A percentile compares a stretch with the other conserved stretches of the same genome.
These are phyloP conservation scores for Brachionus manjavacas DNA, from an alignment of 1,140 invertebrate species.

Conservation along the genomic window DNA sequence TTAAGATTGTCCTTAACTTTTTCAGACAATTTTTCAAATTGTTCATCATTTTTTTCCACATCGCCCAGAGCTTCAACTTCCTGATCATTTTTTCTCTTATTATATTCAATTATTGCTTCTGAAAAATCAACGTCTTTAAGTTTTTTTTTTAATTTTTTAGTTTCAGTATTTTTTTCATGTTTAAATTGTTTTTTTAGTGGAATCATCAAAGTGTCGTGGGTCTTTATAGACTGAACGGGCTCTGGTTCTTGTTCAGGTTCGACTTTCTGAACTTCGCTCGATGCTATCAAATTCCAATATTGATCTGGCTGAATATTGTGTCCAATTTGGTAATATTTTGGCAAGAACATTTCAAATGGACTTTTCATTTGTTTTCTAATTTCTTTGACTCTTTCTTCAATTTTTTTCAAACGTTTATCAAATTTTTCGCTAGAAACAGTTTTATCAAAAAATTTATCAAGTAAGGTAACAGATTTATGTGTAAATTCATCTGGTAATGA, in stretches of 20 bases:
- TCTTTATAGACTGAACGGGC: neutral
- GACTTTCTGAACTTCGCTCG: neutral
- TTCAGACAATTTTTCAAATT: constrained; percentile 2
- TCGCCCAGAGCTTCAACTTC: neutral
- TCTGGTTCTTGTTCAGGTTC: neutral
- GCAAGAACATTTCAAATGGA: constrained; percentile 29
- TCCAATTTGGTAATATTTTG: constrained; percentile 13
- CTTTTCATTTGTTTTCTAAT: constrained; percentile 5
- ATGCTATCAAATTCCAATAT: constrained; percentile 5
- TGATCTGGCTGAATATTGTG: neutral
- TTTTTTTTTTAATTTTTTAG: neutral
- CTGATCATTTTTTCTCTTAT: neutral
- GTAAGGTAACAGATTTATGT: neutral
- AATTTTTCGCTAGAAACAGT: neutral
- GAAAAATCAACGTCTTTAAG: constrained; percentile 20
- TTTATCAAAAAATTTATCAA: neutral
- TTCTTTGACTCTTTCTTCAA: constrained; percentile 13
- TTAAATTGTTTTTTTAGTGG: constrained; percentile 30
- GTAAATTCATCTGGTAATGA: neutral
- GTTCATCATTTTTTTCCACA: neutral
- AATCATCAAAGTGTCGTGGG: constrained; percentile 5
- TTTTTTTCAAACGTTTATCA: constrained; percentile 2
- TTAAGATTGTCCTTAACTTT: constrained; percentile 28
- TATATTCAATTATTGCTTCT: constrained; percentile 21
- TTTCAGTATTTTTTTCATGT: neutral